phyloP scores from a whole-genome alignment of 2,797 vertebrate species.

The Molossus molossus region DNA sequence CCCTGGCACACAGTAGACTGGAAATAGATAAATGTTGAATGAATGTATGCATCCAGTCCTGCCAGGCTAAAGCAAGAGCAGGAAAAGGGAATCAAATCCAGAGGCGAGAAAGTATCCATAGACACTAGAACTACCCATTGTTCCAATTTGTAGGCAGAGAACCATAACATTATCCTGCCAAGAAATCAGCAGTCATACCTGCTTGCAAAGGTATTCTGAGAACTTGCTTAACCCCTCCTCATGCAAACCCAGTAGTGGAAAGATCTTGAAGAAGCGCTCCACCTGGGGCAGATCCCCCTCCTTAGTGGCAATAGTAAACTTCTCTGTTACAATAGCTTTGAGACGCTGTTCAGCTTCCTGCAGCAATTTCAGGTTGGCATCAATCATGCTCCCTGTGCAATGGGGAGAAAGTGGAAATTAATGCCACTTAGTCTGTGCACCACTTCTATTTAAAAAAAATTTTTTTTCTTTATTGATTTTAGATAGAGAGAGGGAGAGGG shows the following conservation, averaged over 20 bases:
- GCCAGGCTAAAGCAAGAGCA: background rate
- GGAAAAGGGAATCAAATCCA: slow-evolving; percentile 1
- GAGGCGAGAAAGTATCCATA: background rate
- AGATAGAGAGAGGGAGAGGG: background rate
- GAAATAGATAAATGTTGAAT: background rate
- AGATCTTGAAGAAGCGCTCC: slow-evolving; percentile 99
- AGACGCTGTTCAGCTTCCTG: slow-evolving; percentile 98
- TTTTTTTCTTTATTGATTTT: background rate
- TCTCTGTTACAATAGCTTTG: slow-evolving; percentile 95
- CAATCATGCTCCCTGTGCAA: slow-evolving; percentile 94
- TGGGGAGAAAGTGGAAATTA: slow-evolving; percentile 37
- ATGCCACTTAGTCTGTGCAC: background rate
- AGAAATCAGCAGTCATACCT: slow-evolving; percentile 89
- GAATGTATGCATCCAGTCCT: background rate
- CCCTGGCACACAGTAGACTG: background rate
- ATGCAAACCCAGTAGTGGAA: slow-evolving; percentile 97
- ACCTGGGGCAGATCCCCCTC: slow-evolving; percentile 96
- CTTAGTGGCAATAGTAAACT: slow-evolving; percentile 94
- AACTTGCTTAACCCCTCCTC: slow-evolving; percentile 98
- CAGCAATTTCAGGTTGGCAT: slow-evolving; percentile 96
- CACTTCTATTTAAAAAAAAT: background rate
- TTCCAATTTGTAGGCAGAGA: background rate
- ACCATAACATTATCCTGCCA: background rate
- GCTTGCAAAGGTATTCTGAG: slow-evolving; percentile 97
- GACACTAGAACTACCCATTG: background rate